A percentile compares a stretch with the other conserved stretches of the same genome.
phyloP scores from a whole-genome alignment of 2,113 vertebrate genomes.

The Columba janthina region DNA sequence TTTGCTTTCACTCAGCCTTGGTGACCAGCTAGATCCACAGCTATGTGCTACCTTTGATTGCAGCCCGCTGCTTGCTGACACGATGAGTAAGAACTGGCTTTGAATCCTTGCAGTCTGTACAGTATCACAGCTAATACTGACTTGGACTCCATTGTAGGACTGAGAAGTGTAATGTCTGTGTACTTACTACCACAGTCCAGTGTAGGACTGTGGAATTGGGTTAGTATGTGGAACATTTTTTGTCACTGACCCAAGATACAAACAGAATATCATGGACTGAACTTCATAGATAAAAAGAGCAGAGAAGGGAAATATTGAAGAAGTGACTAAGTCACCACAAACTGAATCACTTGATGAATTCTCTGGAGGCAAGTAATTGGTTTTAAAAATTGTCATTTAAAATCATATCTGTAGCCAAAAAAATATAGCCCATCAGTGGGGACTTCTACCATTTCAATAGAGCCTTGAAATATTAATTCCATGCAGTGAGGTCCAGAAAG shows the following conservation, averaged over 20 bases:
- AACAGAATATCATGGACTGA: not conserved
- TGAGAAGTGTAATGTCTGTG: not conserved
- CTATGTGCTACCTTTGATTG: not conserved
- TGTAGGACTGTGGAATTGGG: rapidly evolving
- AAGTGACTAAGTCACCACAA: not conserved
- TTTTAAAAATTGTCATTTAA: not conserved
- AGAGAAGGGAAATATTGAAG: not conserved
- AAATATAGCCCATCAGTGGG: not conserved
- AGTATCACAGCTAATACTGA: not conserved
- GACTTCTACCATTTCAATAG: not conserved
- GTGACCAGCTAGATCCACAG: not conserved
- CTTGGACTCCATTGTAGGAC: not conserved
- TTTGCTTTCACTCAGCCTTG: not conserved
- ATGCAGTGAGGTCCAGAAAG: not conserved
- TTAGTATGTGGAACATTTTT: too few relatives aligned
- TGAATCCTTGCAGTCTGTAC: not conserved
- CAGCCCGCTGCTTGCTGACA: not conserved
- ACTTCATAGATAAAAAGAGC: not conserved
- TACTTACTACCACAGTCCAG: not conserved
- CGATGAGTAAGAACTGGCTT: rapidly evolving
- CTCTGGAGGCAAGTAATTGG: not conserved
- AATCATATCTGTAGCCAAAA: not conserved
- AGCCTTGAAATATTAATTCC: not conserved
- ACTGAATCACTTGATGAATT: not conserved
- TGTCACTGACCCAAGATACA: not conserved